phyloP scores from a whole-genome alignment of 2,113 vertebrate species.

The Elanoides forficatus region DNA sequence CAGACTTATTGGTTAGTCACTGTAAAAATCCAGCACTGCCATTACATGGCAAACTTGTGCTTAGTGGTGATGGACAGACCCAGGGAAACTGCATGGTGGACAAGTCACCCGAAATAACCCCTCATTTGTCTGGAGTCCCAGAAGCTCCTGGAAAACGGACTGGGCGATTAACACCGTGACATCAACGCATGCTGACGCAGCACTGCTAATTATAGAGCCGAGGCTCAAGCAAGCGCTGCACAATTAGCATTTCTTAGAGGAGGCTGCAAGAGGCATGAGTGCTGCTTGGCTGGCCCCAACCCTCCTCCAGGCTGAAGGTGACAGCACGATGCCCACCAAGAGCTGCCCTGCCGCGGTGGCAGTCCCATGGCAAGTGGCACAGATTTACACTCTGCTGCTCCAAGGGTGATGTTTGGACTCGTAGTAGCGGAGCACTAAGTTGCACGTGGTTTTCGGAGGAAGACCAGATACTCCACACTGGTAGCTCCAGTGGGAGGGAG shows the following conservation, averaged over 20 bases:
- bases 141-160: background rate
- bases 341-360: rapidly evolving
- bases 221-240: background rate
- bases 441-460: background rate
- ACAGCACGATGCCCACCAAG: background rate
- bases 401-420: background rate
- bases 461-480: background rate
- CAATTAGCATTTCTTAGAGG: background rate
- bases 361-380: rapidly evolving
- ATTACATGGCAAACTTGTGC: rapidly evolving
- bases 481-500: background rate
- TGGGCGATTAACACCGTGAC: background rate
- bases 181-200: background rate
- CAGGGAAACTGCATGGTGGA: background rate
- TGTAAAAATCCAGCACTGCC: background rate
- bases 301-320: background rate
- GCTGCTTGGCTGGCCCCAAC: background rate
- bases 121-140: background rate
- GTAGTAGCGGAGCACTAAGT: background rate
- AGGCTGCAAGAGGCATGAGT: background rate
- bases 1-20: background rate
- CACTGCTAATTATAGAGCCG: background rate
- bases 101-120: background rate
- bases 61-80: background rate
- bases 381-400: background rate